Base-by-base conservation (phyloP, 1,140 invertebrate genomes). In the Pectinophora gossypiella region DNA sequence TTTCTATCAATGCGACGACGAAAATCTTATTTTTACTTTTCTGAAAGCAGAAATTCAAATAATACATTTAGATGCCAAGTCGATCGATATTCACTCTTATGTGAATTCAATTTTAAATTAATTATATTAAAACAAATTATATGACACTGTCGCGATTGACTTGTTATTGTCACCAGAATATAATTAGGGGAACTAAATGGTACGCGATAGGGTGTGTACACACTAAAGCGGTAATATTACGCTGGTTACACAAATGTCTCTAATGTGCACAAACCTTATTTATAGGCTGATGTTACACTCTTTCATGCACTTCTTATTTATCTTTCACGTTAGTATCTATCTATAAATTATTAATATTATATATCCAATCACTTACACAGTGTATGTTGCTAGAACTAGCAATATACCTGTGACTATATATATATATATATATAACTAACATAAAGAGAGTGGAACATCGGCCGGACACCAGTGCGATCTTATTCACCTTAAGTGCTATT, bases 111-210 rank as follows among this genome's bases (percentile, higher is more conserved):
- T 44, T 56, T 57, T 47, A 63, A 64, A 12, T 64, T 57, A 58
- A 57, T 63, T 56, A 51, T 32, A 60, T 54, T 63, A 56, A 55
- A 62, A 58, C 44, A 63, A 73, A 56, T 58, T 51, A 64, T 71
- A 71, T 71, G 64, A 73, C 68, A 72, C 64, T 64, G 54, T 60
- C 55, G 59, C 59, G 53, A 64, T 65, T 64, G 69, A 69, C 64
- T 66, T 54, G 38, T 71, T 69, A 76, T 76, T 73, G 68, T 76
- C 73, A 69, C 56, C 62, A 61, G 71, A 40, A 15, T 16, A 40
- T 40, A 18, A 16, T 40, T 40, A 40, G 36, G 36, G 16, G 16
- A 40, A 40, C 16, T 40, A 40, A 40, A 16, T 18, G 7, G 36
- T 40, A 12, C n/a, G 27, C n/a, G 27, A 58, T 54, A 40, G 59